Evolutionary conservation across 30 jellyfish, hydroid and myxozoan genomes (phyloP).

Genomic region (Aurelia sp.): DNA sequence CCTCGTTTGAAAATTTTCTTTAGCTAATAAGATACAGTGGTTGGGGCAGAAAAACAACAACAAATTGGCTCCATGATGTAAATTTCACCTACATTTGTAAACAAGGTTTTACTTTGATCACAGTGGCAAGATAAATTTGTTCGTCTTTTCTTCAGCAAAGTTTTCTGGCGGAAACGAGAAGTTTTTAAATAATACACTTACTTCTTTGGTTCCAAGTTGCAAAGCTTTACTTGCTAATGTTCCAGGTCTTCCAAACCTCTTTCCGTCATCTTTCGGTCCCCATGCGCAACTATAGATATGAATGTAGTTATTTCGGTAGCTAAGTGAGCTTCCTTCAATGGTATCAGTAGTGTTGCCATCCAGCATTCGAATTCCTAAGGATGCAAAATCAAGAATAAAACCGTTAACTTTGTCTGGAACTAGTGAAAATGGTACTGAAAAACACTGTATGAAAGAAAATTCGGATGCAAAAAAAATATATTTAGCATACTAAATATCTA

Average conservation of each 20-base stretch:
- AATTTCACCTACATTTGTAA: no score
- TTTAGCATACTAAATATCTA: no score
- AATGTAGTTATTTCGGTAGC: conserved; percentile 90
- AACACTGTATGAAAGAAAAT: not conserved
- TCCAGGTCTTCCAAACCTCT: conserved; percentile 99
- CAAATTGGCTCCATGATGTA: no score
- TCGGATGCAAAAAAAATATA: no score
- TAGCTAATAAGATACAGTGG: no score
- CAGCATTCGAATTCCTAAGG: conserved; percentile 97
- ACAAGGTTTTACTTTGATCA: no score
- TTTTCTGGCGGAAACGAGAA: no score
- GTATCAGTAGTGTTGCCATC: conserved; percentile 99
- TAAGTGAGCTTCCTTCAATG: conserved; percentile 97
- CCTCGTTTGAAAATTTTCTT: no score
- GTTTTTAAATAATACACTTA: not conserved
- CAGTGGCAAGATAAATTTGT: no score
- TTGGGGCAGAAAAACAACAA: no score
- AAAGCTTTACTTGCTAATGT: conserved; percentile 98
- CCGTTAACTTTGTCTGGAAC: not conserved
- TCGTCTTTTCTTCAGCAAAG: no score
- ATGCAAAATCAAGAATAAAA: not conserved
- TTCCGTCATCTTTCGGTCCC: conserved; percentile 99
- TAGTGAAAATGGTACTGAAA: not conserved
- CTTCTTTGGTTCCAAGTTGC: conserved; percentile 96
- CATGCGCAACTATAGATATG: conserved; percentile 99